phyloP scores from a whole-genome alignment of 2,113 vertebrate species.

The Hippocampus mohnikei region DNA sequence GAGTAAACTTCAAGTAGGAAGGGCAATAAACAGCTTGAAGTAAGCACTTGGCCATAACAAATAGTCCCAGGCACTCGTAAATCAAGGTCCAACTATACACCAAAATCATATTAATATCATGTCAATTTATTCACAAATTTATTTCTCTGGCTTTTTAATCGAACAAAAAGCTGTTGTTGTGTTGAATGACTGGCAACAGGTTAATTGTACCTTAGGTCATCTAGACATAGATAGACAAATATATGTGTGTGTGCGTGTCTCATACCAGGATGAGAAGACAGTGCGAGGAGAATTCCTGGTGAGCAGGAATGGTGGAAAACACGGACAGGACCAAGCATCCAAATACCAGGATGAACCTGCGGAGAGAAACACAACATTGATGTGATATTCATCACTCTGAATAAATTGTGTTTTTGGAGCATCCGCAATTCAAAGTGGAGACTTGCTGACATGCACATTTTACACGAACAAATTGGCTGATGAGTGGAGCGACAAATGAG shows the following conservation, averaged over 20 bases:
- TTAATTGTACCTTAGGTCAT: neutral
- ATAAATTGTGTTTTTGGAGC: neutral
- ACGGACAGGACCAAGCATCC: conserved; percentile 98
- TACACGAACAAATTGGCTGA: too few species aligned
- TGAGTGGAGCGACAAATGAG: too few species aligned
- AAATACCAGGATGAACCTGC: conserved; percentile 97
- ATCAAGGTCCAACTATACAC: too few species aligned
- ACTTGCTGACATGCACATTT: too few species aligned
- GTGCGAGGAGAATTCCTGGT: conserved; percentile 89
- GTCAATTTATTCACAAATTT: too few species aligned
- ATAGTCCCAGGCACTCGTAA: too few species aligned
- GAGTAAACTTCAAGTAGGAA: too few species aligned
- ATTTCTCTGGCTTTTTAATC: neutral
- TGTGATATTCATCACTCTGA: neutral
- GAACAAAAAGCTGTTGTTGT: neutral
- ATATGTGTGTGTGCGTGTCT: conserved; percentile 27
- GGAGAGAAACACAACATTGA: conserved; percentile 17
- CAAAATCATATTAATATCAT: too few species aligned
- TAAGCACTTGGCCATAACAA: too few species aligned
- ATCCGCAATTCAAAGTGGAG: neutral
- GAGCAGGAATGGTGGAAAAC: conserved; percentile 94
- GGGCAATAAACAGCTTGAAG: too few species aligned
- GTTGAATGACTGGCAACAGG: neutral
- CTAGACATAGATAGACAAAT: neutral
- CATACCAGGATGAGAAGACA: conserved; percentile 98